Evolutionary conservation across 1,140 invertebrate species (phyloP).

Genomic region (Drosophila mauritiana): DNA sequence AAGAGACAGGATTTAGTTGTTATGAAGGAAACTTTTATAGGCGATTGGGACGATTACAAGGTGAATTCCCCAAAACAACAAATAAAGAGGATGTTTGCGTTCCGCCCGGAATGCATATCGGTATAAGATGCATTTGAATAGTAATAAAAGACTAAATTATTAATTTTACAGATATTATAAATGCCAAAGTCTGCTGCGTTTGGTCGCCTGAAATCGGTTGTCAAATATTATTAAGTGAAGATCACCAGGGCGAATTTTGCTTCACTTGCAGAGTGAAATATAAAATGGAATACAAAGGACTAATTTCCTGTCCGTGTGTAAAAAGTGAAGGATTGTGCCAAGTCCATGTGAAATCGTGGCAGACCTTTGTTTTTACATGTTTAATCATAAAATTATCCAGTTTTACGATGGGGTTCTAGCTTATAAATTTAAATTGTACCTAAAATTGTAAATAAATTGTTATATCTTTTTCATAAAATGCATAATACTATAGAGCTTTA

Average conservation of each 20-base stretch:
- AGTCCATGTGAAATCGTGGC: no score
- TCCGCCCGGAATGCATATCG: background rate
- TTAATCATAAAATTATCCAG: background rate
- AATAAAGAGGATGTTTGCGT: background rate
- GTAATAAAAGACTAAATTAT: background rate
- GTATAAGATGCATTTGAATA: background rate
- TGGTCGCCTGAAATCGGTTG: background rate
- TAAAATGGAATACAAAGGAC: background rate
- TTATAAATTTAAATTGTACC: background rate
- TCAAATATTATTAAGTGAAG: background rate
- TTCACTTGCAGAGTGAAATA: background rate
- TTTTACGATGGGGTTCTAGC: background rate
- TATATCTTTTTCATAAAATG: background rate
- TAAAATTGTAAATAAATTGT: background rate
- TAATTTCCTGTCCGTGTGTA: background rate
- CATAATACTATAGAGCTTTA: no score
- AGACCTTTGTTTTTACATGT: background rate
- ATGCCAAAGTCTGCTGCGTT: constrained; percentile 1
- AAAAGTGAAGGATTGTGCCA: background rate
- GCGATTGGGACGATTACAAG: no score
- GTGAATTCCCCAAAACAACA: background rate
- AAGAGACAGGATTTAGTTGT: constrained; percentile 1
- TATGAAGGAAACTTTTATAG: background rate
- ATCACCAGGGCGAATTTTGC: background rate
- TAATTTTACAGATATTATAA: background rate